phyloP scores from a whole-genome alignment of 1,140 invertebrate species.

The Phymastichus coffea region DNA sequence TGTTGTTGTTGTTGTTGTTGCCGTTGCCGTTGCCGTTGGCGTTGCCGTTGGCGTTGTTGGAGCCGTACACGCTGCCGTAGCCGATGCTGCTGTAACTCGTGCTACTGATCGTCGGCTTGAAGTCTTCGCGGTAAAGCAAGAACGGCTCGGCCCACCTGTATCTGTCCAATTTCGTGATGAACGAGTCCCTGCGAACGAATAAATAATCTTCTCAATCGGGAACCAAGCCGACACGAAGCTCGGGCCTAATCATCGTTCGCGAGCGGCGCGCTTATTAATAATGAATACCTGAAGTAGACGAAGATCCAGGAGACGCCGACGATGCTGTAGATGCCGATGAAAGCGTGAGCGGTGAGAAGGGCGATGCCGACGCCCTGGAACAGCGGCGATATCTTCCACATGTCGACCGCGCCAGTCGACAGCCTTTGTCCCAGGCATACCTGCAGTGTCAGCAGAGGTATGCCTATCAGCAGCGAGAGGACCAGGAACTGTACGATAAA shows the following conservation, averaged over 20 bases:
- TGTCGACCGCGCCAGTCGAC: slow-evolving; percentile 80
- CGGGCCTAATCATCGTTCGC: not conserved
- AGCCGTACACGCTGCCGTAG: not conserved
- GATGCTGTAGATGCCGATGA: slow-evolving; percentile 84
- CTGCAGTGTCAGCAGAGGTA: slow-evolving; percentile 83
- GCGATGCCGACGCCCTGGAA: slow-evolving; percentile 87
- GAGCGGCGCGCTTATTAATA: not conserved
- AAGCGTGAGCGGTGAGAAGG: slow-evolving; percentile 73
- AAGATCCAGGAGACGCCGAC: slow-evolving; percentile 88
- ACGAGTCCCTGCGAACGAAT: slow-evolving; percentile 72
- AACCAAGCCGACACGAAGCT: too few species aligned
- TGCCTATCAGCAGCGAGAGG: slow-evolving; percentile 78
- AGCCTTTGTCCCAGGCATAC: slow-evolving; percentile 83
- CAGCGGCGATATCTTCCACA: slow-evolving; percentile 91
- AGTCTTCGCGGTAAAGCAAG: slow-evolving; percentile 64
- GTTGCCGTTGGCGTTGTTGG: not conserved
- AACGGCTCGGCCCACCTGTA: slow-evolving; percentile 82
- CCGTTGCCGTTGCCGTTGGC: slow-evolving; percentile 16
- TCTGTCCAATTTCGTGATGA: slow-evolving; percentile 75
- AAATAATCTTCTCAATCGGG: too few species aligned
- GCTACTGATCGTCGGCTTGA: slow-evolving; percentile 43
- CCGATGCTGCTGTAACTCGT: too few species aligned
- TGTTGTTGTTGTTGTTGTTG: slow-evolving; percentile 56
- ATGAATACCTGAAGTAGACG: slow-evolving; percentile 67
- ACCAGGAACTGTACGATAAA: slow-evolving; percentile 88